A percentile compares a stretch with the other conserved stretches of the same genome.
These are phyloP conservation scores for Drosophila carrolli DNA, from an alignment of 1,140 invertebrate species.

Conservation along the genomic window DNA sequence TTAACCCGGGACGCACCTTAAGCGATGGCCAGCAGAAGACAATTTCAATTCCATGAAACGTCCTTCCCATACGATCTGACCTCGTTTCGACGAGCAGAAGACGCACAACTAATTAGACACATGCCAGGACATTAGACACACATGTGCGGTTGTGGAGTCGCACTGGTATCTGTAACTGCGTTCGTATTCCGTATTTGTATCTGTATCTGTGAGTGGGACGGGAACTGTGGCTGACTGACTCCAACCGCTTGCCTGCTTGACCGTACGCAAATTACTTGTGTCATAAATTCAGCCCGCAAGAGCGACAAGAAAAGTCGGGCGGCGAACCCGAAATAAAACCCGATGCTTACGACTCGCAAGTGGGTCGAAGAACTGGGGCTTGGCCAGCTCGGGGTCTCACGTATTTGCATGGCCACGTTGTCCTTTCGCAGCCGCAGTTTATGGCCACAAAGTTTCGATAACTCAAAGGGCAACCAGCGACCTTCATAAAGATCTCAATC, in stretches of 20 bases:
- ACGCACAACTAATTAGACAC: slow-evolving; percentile 83
- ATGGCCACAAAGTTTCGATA: slow-evolving; percentile 60
- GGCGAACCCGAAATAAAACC: slow-evolving; percentile 58
- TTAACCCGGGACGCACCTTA: slow-evolving; percentile 77
- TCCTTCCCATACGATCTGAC: slow-evolving; percentile 65
- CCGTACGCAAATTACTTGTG: slow-evolving; percentile 83
- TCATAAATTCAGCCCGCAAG: slow-evolving; percentile 68
- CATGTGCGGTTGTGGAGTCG: slow-evolving; percentile 21
- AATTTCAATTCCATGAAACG: slow-evolving; percentile 62
- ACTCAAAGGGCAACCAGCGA: slow-evolving; percentile 41
- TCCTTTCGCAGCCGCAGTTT: slow-evolving; percentile 54
- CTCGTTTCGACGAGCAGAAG: slow-evolving; percentile 66
- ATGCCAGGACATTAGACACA: slow-evolving; percentile 65
- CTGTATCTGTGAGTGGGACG: slow-evolving; percentile 13
- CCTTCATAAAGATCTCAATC: slow-evolving; percentile 81
- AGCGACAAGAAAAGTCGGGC: slow-evolving; percentile 73
- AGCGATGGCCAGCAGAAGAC: slow-evolving; percentile 55
- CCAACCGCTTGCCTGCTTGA: slow-evolving; percentile 57
- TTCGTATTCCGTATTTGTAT: background rate
- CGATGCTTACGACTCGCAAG: slow-evolving; percentile 68
- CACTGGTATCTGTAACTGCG: slow-evolving; percentile 30
- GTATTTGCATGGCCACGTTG: slow-evolving; percentile 9
- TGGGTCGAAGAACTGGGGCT: slow-evolving; percentile 63
- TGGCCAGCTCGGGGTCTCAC: slow-evolving; percentile 31
- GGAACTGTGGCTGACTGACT: slow-evolving; percentile 30